phyloP scores from a whole-genome alignment of 1,140 invertebrate species.

The Drosophila orena region DNA sequence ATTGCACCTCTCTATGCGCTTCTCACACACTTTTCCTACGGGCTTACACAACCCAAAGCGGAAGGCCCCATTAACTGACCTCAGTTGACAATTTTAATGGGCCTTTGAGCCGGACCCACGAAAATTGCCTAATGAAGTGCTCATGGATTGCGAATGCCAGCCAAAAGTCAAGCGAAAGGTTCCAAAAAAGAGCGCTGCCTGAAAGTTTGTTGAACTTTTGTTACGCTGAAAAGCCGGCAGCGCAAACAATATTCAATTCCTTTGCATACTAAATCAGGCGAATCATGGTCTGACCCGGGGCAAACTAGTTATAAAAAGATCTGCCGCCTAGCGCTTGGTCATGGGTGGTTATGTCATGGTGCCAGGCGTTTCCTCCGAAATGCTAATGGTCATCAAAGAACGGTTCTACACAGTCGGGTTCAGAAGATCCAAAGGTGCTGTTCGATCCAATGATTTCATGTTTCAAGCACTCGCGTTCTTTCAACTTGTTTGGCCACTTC shows the following conservation, averaged over 20 bases:
- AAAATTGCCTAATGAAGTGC: conserved; percentile 60
- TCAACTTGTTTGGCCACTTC: conserved; percentile 51
- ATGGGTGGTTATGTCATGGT: conserved; percentile 74
- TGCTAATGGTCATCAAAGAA: conserved; percentile 60
- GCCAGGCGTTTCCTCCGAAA: conserved; percentile 34
- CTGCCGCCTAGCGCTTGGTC: conserved; percentile 18
- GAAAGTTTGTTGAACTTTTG: conserved; percentile 75
- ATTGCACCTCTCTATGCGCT: conserved; percentile 38
- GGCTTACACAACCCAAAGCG: conserved; percentile 39
- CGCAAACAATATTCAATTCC: conserved; percentile 34
- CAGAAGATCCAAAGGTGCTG: conserved; percentile 9
- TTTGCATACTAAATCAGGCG: conserved; percentile 68
- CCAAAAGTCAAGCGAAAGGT: conserved; percentile 58
- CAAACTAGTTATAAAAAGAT: conserved; percentile 71
- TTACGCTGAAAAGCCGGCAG: conserved; percentile 11
- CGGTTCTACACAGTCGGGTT: conserved; percentile 47
- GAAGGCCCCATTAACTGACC: conserved; percentile 67
- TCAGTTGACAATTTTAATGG: conserved; percentile 62
- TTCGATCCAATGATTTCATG: conserved; percentile 53
- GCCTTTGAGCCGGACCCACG: conserved; percentile 21
- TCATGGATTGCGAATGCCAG: conserved; percentile 44
- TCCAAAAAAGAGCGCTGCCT: conserved; percentile 19
- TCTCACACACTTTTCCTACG: conserved; percentile 42
- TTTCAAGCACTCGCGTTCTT: conserved; percentile 60
- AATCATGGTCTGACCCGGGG: conserved; percentile 66